Evolutionary conservation across 1,140 invertebrate genomes (phyloP).

Genomic region (Drosophila truncata): DNA sequence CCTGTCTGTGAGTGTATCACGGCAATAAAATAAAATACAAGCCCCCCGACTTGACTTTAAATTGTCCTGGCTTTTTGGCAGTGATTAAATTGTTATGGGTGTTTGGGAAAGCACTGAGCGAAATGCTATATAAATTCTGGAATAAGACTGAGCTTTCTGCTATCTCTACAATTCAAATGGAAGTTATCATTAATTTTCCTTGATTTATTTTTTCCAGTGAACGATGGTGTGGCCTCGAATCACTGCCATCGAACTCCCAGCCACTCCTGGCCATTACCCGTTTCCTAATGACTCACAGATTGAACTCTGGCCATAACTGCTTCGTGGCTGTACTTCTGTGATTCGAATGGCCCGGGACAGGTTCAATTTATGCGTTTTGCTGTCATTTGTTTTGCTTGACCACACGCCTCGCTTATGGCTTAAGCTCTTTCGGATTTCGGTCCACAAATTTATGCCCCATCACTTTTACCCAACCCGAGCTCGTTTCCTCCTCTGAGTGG

Average conservation of each 20-base stretch:
- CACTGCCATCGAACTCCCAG: background rate
- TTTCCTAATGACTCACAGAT: conserved; percentile 42
- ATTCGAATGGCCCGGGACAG: conserved; percentile 31
- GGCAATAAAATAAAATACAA: conserved; percentile 77
- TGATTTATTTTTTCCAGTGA: conserved; percentile 2
- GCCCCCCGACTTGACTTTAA: conserved; percentile 36
- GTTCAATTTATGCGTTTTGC: conserved; percentile 57
- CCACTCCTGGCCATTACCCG: conserved; percentile 15
- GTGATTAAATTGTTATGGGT: conserved; percentile 80
- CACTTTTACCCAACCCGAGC: conserved; percentile 56
- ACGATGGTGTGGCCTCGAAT: conserved; percentile 2
- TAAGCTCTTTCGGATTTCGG: conserved; percentile 53
- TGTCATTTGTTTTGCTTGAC: conserved; percentile 69
- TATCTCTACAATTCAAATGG: background rate
- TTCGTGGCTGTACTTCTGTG: conserved; percentile 24
- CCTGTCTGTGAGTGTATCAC: conserved; percentile 40
- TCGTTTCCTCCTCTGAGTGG: conserved; percentile 37
- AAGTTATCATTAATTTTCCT: background rate
- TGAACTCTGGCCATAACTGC: conserved; percentile 42
- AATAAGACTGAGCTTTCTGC: no score
- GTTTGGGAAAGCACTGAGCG: conserved; percentile 11
- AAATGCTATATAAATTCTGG: background rate
- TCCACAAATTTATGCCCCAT: conserved; percentile 74
- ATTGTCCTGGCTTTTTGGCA: conserved; percentile 57
- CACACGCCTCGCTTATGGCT: conserved; percentile 63